A percentile compares a stretch with the other conserved stretches of the same genome.
phyloP scores from a whole-genome alignment of 2,113 vertebrate species.

The Dicerorhinus sumatrensis region DNA sequence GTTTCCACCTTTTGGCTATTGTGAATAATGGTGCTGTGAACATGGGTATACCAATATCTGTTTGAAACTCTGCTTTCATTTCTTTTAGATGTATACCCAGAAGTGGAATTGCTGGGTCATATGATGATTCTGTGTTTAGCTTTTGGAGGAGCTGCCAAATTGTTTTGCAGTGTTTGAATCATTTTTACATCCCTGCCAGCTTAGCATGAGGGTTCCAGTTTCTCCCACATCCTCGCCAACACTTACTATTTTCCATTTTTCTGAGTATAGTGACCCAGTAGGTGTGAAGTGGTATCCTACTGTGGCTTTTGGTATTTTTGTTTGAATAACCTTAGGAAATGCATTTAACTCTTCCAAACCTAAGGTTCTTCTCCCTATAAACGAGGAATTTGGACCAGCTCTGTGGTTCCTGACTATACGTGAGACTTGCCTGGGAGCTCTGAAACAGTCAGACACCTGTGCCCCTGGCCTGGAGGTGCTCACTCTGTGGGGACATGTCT shows the following conservation, averaged over 20 bases:
- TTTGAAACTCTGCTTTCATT: neutral
- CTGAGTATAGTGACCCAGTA: neutral
- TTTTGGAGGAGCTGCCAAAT: neutral
- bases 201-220: fast-evolving
- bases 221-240: neutral
- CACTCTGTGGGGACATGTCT: neutral
- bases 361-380: neutral
- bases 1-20: neutral
- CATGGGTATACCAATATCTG: neutral
- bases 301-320: neutral
- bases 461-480: neutral
- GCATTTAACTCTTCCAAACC: neutral
- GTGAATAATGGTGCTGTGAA: neutral
- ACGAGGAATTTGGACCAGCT: no score
- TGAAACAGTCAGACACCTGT: neutral
- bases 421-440: neutral
- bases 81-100: neutral
- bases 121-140: neutral
- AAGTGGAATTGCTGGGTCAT: neutral
- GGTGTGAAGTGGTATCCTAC: neutral
- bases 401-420: neutral
- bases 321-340: neutral
- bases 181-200: neutral
- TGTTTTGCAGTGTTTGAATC: neutral
- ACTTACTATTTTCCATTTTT: neutral